These are phyloP conservation scores for Pao palembangensis DNA, from an alignment of 2,113 vertebrate species.

Conservation along the genomic window DNA sequence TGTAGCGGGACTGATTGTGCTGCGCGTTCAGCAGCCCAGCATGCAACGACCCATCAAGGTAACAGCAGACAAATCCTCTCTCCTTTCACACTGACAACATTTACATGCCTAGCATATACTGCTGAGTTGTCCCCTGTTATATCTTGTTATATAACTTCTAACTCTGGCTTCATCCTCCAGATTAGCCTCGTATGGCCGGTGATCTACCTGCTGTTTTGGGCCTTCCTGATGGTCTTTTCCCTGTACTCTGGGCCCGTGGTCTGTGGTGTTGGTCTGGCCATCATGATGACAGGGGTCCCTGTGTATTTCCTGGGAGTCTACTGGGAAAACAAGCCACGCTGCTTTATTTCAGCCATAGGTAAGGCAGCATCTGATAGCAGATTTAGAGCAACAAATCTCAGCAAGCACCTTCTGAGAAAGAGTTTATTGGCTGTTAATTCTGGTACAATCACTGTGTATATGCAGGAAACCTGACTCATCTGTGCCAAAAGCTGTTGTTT, in stretches of 20 bases:
- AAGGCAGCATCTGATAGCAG: conserved; percentile 36
- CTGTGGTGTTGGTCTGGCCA: conserved; percentile 87
- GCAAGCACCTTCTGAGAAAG: neutral
- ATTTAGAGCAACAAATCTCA: neutral
- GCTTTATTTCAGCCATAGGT: conserved; percentile 80
- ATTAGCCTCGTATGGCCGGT: conserved; percentile 84
- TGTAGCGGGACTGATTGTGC: conserved; percentile 87
- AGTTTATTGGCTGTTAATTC: neutral
- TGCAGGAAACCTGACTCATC: conserved; percentile 73
- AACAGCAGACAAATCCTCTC: neutral
- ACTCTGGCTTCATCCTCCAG: conserved; percentile 57
- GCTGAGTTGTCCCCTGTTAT: too few relatives aligned
- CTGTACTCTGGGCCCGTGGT: conserved; percentile 88
- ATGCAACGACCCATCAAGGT: conserved; percentile 88
- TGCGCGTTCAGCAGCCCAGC: conserved; percentile 82
- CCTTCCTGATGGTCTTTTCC: conserved; percentile 88
- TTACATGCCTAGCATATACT: conserved; percentile 5
- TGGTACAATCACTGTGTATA: neutral
- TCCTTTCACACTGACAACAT: neutral
- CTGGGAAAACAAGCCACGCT: conserved; percentile 87
- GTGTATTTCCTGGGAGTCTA: conserved; percentile 90
- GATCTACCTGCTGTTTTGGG: conserved; percentile 90
- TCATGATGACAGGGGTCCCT: conserved; percentile 89
- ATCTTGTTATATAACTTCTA: too few relatives aligned
- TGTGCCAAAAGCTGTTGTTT: conserved; percentile 78